Conservation (phyloP, 2,113 vertebrate genomes). For the Ailurus styani region DNA sequence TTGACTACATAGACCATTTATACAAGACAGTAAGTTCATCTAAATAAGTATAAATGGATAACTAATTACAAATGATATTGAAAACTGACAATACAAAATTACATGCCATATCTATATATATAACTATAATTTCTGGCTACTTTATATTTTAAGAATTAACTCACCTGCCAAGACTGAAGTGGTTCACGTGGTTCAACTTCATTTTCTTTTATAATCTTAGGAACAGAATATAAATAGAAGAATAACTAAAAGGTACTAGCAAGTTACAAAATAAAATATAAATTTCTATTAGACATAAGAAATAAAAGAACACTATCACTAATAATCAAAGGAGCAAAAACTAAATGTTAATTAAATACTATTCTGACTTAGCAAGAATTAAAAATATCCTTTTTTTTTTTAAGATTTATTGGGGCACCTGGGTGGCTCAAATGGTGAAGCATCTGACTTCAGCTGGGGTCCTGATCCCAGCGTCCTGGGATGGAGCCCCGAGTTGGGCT, state of each 20-base stretch:
- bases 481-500: too few species aligned
- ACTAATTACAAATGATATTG: background rate
- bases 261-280: background rate
- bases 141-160: background rate
- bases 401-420: background rate
- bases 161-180: background rate
- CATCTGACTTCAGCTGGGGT: too few species aligned
- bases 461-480: too few species aligned
- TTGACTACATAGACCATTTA: background rate
- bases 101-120: background rate
- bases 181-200: background rate
- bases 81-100: background rate
- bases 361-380: background rate
- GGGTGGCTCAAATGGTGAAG: too few species aligned
- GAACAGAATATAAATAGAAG: background rate
- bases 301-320: background rate
- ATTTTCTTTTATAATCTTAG: slow-evolving; percentile 8
- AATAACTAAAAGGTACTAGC: background rate
- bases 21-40: background rate
- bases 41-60: background rate
- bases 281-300: background rate
- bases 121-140: background rate
- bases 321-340: background rate
- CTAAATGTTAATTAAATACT: background rate
- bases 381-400: background rate